phyloP scores from a whole-genome alignment of 2,888 invertebrate genomes.

The Geotrupes spiniger region DNA sequence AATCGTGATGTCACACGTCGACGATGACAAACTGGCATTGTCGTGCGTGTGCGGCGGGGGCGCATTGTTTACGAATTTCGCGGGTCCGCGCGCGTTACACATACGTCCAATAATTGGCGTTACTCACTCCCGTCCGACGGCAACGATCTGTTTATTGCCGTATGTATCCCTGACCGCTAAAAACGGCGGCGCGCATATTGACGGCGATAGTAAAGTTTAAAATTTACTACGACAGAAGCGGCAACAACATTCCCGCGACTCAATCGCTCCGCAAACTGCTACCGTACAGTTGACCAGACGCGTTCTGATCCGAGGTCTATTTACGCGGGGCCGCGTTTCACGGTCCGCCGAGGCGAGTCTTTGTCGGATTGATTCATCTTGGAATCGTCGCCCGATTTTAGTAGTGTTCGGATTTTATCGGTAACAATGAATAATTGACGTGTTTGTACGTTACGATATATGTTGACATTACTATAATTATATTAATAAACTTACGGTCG shows the following conservation, averaged over 20 bases:
- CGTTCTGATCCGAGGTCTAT: no score
- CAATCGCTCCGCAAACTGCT: conserved; percentile 22
- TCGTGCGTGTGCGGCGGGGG: neutral
- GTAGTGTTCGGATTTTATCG: no score
- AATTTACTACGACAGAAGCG: conserved; percentile 23
- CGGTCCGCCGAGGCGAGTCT: no score
- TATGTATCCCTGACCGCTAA: conserved; percentile 19
- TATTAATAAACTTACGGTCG: no score
- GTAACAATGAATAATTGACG: no score
- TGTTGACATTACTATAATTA: no score
- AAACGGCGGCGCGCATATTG: conserved; percentile 19
- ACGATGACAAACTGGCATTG: neutral
- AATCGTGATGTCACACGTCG: neutral
- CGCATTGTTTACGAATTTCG: neutral
- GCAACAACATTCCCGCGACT: conserved; percentile 24
- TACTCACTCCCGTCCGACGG: neutral
- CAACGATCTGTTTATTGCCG: conserved; percentile 15
- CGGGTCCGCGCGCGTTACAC: no score
- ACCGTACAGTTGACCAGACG: conserved; percentile 19
- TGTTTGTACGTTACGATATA: no score
- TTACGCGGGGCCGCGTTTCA: no score
- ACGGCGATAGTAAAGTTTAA: conserved; percentile 26
- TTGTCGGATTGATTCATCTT: no score
- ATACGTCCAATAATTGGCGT: neutral
- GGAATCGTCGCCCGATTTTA: no score